Base-by-base conservation (phyloP, 2,888 invertebrate genomes). In the Drosophila nr. fundita region DNA sequence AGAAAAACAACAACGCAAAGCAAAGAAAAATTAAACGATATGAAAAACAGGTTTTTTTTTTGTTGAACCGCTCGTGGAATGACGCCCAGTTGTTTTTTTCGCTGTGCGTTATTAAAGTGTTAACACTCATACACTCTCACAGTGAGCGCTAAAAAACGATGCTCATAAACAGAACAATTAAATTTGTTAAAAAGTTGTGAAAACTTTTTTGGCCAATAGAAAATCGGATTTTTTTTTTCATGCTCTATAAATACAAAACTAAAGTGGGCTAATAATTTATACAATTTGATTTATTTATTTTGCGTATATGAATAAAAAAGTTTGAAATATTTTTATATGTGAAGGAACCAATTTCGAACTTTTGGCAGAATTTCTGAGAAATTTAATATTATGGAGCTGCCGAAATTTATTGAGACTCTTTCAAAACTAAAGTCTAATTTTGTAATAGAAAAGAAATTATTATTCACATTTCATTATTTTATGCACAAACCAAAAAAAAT, bases 11-110 rank as follows among this genome's bases (percentile, higher is more conserved):
- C 48, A 63, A 30, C 38, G 66, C 60, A 60, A 61, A 15, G 42
- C 30, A 67, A 49, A 59, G 57, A 53, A 54, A 70, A 68, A 53
- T 49, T 63, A 66, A 68, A 66, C 34, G 40, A 63, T 68, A 29
- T 24, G 55, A 62, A 58, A 74, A 83, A 84, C 85, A 52, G 83
- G 82, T 80, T 80, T 76, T 78, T 60, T 7, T 49, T 57, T 15
- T 42, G 29, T 57, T 29, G 3, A 59, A 29, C 60, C 68, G 65
- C 59, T 63, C 29, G 15, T 32, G n/a, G 45, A 76, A 54, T 72
- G 68, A 76, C 76, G 76, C 76, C 62, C 64, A 38, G 48, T 60
- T 66, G 50, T 68, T 72, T 67, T 68, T 74, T 36, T 54, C 61
- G 66, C 38, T 67, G 72, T 54, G 65, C 63, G 76, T 71, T 68